Base-by-base conservation (phyloP, 2,113 vertebrate species). In the Brachyistius frenatus region DNA sequence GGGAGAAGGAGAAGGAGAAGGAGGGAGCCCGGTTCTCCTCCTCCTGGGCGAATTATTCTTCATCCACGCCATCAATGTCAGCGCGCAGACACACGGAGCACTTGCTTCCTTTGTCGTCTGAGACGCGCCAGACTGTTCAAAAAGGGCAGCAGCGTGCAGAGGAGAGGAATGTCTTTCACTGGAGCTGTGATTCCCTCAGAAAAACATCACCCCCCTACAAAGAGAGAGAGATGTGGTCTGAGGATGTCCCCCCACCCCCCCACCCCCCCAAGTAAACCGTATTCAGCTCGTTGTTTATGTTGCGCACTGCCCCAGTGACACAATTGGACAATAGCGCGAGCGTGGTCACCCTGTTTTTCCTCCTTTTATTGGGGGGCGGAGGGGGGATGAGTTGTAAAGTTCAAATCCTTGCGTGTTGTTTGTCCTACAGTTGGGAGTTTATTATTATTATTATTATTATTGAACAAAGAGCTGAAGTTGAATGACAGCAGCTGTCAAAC, bases 101-200 rank as follows among this genome's bases (percentile, higher is more conserved):
- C 93, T 86, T 76, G 91, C 91, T 91, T 94, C 92, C 94, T 95
- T 95, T 95, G 94, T 95, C 94, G 94, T 94, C 94, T 94, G 93
- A 93, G 90, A 91, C 93, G 92, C 93, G 91, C 91, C 92, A 91
- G 92, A 94, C 91, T 88, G 88, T 93, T 93, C 88, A 91, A 89
- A 86, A 89, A 86, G 85, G 23, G 23, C 23, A 23, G 74, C 88
- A 90, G 86, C 84, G 87, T 85, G 90, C 89, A 57, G 77, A 79
- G 52, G 81, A 72, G 35, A 64, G 74, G 84, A 71, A 73, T 82
- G 84, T 66, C 52, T 76, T 60, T 76, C 37, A 62, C 71, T 80
- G 23, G 23, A 23, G 23, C 23, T 23, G 23, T 23, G 23, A 23
- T 23, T 23, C 23, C 23, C 23, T 23, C 23, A 23, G 23, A 23